These are phyloP conservation scores for Rhamphomyia laevipes DNA, from an alignment of 2,888 invertebrate species.

Conservation along the genomic window DNA sequence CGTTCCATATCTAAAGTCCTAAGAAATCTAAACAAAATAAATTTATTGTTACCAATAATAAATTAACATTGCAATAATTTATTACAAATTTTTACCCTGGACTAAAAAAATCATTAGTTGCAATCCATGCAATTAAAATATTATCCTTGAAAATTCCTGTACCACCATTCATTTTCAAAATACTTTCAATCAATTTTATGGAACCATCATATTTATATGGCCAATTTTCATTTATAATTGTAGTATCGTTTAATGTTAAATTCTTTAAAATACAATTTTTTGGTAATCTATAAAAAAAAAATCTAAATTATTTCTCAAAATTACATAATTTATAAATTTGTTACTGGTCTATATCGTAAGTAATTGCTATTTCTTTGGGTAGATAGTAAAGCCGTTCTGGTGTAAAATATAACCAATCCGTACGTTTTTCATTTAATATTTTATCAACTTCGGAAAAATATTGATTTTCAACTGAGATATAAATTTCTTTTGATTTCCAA, in stretches of 20 bases:
- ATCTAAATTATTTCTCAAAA: too few species aligned
- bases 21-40: constrained; percentile 8
- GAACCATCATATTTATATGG: constrained; percentile 11
- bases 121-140: constrained; percentile 11
- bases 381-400: constrained; percentile 10
- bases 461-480: constrained; percentile 7
- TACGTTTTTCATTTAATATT: constrained; percentile 8
- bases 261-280: not conserved
- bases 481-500: constrained; percentile 10
- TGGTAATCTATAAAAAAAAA: constrained; percentile 7
- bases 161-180: constrained; percentile 11
- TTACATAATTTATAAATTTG: too few species aligned
- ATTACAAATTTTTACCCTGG: constrained; percentile 7
- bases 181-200: constrained; percentile 7
- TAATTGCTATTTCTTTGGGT: constrained; percentile 1
- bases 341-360: not conserved
- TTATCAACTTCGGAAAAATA: constrained; percentile 7
- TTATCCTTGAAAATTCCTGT: constrained; percentile 10
- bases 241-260: constrained; percentile 4
- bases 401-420: constrained; percentile 7
- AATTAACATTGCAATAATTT: not conserved
- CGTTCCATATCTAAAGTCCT: constrained; percentile 9
- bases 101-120: constrained; percentile 10
- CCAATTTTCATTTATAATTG: constrained; percentile 13
- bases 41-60: not conserved